Evolutionary conservation across 2,113 vertebrate species (phyloP), one percentile per base, ranked within the genome.

Genomic region (Spilogale gracilis): DNA sequence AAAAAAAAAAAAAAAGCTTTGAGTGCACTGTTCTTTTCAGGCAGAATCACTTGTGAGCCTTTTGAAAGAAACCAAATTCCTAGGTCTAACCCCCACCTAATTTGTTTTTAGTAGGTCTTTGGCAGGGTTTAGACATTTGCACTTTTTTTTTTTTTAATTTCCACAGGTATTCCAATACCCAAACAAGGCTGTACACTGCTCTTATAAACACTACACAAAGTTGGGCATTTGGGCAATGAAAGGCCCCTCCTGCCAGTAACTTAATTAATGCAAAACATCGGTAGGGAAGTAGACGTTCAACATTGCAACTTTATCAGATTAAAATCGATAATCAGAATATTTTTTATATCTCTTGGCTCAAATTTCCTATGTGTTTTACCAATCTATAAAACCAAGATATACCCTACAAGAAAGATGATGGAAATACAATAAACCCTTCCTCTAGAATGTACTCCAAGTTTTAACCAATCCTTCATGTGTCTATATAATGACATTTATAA

Each of bases 351-450:
- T 52, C 27, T 95, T 94, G 73, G 61, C 27, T 58, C 21, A 89
- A 56, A 95, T 43, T 78, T 78, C 25, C 50, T 76, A 56, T 74
- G 5, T 60, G 11, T 27, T 88, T 91, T 83, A 58, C 0, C 11
- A 20, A 85, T 27, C 13, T 73, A 20, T 48, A 93, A 79, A 69
- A 54, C 30, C 43, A 82, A 88, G 61, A 76, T 50, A 14, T 83
- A 17, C 14, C 50, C 73, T 52, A 10, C 56, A 56, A 30, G 43
- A 61, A 27, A 92, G 38, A 60, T 10, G 43, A 43, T 16, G 32
- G 23, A 80, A 94, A 90, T 23, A 86, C 3, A 91, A n/a, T 27
- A 98, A 98, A 91, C 0, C 5, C 74, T 91, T 97, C 74, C 23
- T 73, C 30, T 90, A 56, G 78, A 54, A 80, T 21, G 82, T 69